Conservation (phyloP, 2,888 invertebrate genomes). For the Rhagonycha fulva region DNA sequence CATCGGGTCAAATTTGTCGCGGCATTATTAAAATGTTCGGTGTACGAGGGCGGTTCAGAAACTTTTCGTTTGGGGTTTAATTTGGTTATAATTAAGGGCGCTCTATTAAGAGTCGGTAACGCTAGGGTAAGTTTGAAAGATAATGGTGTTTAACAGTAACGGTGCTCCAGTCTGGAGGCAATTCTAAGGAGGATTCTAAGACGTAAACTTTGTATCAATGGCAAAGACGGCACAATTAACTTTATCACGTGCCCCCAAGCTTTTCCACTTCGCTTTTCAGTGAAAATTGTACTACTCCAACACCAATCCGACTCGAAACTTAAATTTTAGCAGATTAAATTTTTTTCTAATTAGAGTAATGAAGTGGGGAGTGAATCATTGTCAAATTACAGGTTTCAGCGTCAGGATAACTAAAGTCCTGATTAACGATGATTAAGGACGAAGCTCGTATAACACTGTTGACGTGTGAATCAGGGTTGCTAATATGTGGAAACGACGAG, state of each 20-base stretch:
- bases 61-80: not conserved
- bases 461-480: slow-evolving; percentile 20
- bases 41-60: too few relatives aligned
- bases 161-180: slow-evolving; percentile 15
- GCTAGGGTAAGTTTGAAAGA: slow-evolving; percentile 25
- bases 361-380: slow-evolving; percentile 5
- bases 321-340: not conserved
- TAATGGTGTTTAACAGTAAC: slow-evolving; percentile 23
- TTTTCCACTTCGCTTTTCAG: slow-evolving; percentile 25
- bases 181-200: slow-evolving; percentile 32
- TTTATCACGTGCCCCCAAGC: slow-evolving; percentile 38
- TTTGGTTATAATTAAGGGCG: slow-evolving; percentile 16
- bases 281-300: not conserved
- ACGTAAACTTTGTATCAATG: slow-evolving; percentile 39
- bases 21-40: not conserved
- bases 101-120: slow-evolving; percentile 28
- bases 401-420: slow-evolving; percentile 19
- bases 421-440: slow-evolving; percentile 24
- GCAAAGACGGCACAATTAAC: slow-evolving; percentile 40
- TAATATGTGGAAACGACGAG: slow-evolving; percentile 19
- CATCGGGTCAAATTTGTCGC: not conserved
- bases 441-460: slow-evolving; percentile 22
- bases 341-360: not conserved
- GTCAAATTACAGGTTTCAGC: slow-evolving; percentile 17
- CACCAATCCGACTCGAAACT: not conserved